Conservation (phyloP, 1,140 invertebrate genomes). For the Drosophila sproati region DNA sequence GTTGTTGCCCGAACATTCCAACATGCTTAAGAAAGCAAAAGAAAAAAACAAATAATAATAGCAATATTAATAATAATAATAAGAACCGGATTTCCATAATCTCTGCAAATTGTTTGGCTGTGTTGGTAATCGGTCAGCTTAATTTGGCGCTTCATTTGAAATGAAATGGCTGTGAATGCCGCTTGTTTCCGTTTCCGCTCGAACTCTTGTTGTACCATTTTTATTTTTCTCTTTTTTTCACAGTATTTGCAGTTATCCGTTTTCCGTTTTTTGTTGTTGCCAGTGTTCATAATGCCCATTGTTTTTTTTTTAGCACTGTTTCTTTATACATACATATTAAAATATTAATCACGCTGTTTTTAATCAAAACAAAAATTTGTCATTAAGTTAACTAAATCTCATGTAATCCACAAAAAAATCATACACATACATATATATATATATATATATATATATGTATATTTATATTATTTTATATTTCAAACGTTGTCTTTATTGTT, state of each 20-base stretch:
- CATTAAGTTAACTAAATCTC: slow-evolving; percentile 18
- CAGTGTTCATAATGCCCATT: slow-evolving; percentile 23
- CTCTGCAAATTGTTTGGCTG: slow-evolving; percentile 8
- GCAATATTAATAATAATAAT: slow-evolving; percentile 1
- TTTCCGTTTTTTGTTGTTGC: slow-evolving; percentile 8
- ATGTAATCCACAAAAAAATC: slow-evolving; percentile 6
- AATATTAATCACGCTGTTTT: background rate
- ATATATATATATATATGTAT: slow-evolving; percentile 12
- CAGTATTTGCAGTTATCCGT: slow-evolving; percentile 8
- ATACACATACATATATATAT: background rate
- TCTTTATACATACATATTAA: background rate
- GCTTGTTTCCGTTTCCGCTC: slow-evolving; percentile 51
- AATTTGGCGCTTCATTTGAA: slow-evolving; percentile 30
- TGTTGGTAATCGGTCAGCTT: slow-evolving; percentile 17
- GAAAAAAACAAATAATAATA: background rate
- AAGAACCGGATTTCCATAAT: slow-evolving; percentile 31
- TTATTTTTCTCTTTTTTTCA: background rate
- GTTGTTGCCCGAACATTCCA: background rate
- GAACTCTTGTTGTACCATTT: slow-evolving; percentile 21
- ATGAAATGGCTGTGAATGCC: slow-evolving; percentile 39
- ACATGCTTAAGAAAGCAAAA: background rate
- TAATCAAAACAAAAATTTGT: background rate
- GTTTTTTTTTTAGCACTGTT: slow-evolving; percentile 1
- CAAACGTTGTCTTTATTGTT: background rate
- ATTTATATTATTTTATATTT: background rate